Evolutionary conservation across 2,113 vertebrate species (phyloP).

Genomic region (Osmerus mordax): DNA sequence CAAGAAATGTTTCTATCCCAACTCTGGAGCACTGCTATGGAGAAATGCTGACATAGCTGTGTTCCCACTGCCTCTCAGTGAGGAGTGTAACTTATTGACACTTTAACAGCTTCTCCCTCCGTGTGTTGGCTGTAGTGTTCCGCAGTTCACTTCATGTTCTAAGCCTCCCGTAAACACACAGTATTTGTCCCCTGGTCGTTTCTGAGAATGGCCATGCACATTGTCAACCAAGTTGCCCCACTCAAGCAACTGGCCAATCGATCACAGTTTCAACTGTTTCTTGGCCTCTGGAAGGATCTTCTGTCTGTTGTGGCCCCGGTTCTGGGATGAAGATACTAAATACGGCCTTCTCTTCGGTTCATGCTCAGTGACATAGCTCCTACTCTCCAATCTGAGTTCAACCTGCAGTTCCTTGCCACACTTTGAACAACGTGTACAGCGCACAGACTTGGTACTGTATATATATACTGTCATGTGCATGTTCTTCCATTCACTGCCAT

Average conservation of each 20-base stretch:
- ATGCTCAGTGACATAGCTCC: too few species aligned
- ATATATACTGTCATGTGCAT: too few species aligned
- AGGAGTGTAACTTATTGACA: slow-evolving; percentile 7
- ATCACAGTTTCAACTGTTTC: slow-evolving; percentile 9
- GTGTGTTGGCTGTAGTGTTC: not conserved
- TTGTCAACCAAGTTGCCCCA: not conserved
- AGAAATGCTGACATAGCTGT: slow-evolving; percentile 30
- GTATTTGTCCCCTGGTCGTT: not conserved
- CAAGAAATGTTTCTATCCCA: slow-evolving; percentile 14
- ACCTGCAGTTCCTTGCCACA: not conserved
- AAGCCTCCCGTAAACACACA: not conserved
- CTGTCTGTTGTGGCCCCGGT: not conserved
- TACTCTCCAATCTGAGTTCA: not conserved
- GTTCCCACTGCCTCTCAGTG: not conserved
- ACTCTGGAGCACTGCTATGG: slow-evolving; percentile 19
- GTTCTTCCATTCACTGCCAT: not conserved
- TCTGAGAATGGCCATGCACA: not conserved
- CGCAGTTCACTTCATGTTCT: not conserved
- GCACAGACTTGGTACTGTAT: too few species aligned
- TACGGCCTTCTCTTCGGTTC: not conserved
- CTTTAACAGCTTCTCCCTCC: not conserved
- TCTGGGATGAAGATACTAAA: slow-evolving; percentile 8
- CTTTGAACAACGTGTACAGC: too few species aligned
- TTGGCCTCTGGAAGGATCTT: slow-evolving; percentile 2
- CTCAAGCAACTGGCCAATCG: slow-evolving; percentile 17